phyloP scores from a whole-genome alignment of 2,888 invertebrate genomes.

The Bombyx huttoni region DNA sequence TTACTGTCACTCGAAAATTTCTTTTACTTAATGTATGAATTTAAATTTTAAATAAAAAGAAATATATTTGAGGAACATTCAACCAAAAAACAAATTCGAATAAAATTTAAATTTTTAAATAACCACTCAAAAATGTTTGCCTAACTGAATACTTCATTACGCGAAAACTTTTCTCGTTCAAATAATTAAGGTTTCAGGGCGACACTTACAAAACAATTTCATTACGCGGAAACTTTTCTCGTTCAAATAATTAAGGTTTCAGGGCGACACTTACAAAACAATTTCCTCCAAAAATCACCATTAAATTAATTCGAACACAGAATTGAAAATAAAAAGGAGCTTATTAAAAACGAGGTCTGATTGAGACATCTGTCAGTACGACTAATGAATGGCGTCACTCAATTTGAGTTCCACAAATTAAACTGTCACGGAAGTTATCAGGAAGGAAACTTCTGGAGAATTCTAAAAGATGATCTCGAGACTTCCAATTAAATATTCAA shows the following conservation, averaged over 20 bases:
- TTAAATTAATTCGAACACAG: neutral
- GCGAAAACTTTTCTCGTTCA: neutral
- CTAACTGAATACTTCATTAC: neutral
- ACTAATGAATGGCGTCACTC: constrained; percentile 17
- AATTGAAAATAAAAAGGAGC: neutral
- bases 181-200: neutral
- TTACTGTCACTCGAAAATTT: no score
- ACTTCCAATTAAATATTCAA: neutral
- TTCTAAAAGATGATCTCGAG: neutral
- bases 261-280: neutral
- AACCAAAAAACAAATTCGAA: neutral
- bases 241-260: neutral
- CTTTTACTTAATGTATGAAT: no score
- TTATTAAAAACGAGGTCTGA: neutral
- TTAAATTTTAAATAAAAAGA: no score
- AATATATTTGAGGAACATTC: no score
- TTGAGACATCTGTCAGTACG: neutral
- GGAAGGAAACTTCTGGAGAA: constrained; percentile 19
- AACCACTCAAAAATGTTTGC: neutral
- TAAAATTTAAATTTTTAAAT: neutral
- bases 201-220: neutral
- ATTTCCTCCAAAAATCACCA: neutral
- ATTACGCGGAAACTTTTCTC: neutral
- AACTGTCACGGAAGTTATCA: constrained; percentile 47
- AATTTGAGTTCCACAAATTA: constrained; percentile 40